Evolutionary conservation across 2,797 vertebrate genomes (phyloP).

Genomic region (Novumbra hubbsi): DNA sequence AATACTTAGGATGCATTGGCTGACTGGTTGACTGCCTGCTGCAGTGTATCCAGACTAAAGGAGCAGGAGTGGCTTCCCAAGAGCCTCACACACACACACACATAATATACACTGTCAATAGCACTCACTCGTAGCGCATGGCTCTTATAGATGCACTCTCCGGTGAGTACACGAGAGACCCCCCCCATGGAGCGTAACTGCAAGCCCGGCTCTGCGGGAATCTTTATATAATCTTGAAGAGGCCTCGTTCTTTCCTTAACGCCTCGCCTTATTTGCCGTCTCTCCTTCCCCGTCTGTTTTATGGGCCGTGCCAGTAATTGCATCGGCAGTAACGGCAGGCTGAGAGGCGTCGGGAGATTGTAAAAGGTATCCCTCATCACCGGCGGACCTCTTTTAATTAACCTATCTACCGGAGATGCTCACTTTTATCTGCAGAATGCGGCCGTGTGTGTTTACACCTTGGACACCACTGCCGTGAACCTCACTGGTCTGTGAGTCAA

Average conservation of each 20-base stretch:
- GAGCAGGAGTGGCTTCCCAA: constrained; percentile 36
- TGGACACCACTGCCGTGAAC: too few species aligned
- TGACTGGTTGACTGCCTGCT: constrained; percentile 17
- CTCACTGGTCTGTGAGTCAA: too few species aligned
- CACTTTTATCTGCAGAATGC: constrained; percentile 53
- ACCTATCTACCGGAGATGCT: constrained; percentile 77
- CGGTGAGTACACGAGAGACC: constrained; percentile 36
- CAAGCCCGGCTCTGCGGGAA: constrained; percentile 32
- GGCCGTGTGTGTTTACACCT: too few species aligned
- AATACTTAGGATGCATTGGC: constrained; percentile 59
- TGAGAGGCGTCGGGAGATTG: constrained; percentile 67
- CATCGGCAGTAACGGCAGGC: constrained; percentile 67
- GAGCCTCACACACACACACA: constrained; percentile 10
- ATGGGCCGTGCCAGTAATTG: constrained; percentile 74
- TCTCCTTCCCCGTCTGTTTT: constrained; percentile 57
- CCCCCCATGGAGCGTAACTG: constrained; percentile 19
- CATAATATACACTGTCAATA: constrained; percentile 21
- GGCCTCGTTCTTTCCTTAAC: constrained; percentile 27
- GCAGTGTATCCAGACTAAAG: constrained; percentile 45
- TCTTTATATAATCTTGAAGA: constrained; percentile 62
- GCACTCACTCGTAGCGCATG: background rate
- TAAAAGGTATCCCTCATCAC: constrained; percentile 68
- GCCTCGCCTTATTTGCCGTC: constrained; percentile 49
- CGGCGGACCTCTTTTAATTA: constrained; percentile 77
- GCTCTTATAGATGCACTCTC: constrained; percentile 28